These are phyloP conservation scores for Anhinga rufa DNA, from an alignment of 2,113 vertebrate genomes.

Conservation along the genomic window DNA sequence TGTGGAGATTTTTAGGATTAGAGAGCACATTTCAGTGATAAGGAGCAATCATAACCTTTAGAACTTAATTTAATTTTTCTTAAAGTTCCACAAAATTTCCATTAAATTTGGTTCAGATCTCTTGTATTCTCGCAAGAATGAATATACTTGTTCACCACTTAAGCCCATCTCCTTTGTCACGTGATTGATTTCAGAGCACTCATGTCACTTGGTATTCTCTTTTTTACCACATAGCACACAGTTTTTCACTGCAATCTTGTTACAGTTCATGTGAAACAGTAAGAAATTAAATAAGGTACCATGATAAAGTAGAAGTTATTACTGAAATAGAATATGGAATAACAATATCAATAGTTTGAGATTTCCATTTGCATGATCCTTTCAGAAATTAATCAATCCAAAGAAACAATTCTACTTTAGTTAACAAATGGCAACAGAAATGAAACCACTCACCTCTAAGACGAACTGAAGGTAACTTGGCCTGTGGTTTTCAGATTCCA, in stretches of 20 bases:
- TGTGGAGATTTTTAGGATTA: neutral
- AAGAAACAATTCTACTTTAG: neutral
- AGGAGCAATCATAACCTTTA: neutral
- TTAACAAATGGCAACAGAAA: neutral
- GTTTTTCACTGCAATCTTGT: neutral
- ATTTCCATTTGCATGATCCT: neutral
- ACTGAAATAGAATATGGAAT: neutral
- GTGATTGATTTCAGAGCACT: neutral
- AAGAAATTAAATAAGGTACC: neutral
- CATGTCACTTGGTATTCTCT: neutral
- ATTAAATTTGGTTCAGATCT: neutral
- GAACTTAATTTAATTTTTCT: neutral
- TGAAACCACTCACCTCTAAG: neutral
- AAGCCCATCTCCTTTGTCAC: neutral
- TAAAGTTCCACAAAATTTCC: neutral
- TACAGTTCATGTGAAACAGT: neutral
- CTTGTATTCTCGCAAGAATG: neutral
- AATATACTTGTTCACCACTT: neutral
- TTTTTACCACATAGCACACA: neutral
- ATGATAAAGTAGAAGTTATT: neutral
- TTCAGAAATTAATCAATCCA: neutral
- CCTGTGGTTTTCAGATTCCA: conserved; percentile 71
- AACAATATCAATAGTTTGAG: neutral
- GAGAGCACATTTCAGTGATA: neutral
- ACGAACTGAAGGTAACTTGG: conserved; percentile 48